Conservation (phyloP, 2,113 vertebrate species). For the Tetraodon nigroviridis region DNA sequence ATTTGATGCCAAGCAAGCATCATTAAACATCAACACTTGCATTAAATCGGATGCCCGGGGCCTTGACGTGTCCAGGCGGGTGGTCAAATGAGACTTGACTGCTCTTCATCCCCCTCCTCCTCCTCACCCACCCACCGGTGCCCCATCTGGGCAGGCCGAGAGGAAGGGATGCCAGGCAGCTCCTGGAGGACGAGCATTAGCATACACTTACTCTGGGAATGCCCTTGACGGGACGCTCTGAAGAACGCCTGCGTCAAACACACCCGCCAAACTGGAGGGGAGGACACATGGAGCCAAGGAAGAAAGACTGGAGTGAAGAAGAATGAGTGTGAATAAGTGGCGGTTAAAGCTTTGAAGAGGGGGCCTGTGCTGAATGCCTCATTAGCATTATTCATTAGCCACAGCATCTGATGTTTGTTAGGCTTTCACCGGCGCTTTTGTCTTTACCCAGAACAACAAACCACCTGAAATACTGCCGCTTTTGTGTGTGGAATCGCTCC, state of each 20-base stretch:
- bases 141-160: slow-evolving; percentile 50
- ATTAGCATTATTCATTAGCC: slow-evolving; percentile 31
- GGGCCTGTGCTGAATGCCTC: slow-evolving; percentile 12
- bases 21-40: slow-evolving; percentile 8
- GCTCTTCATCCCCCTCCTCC: slow-evolving; percentile 40
- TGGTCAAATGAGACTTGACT: slow-evolving; percentile 8
- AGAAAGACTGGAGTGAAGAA: slow-evolving; percentile 9
- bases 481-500: slow-evolving; percentile 4
- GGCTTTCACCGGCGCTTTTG: slow-evolving; percentile 10
- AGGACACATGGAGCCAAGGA: neutral
- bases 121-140: slow-evolving; percentile 45
- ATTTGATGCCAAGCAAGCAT: slow-evolving; percentile 10
- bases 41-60: slow-evolving; percentile 1
- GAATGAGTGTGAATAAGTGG: neutral
- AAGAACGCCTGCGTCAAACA: slow-evolving; percentile 56
- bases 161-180: slow-evolving; percentile 49
- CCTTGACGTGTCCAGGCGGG: neutral
- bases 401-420: slow-evolving; percentile 6
- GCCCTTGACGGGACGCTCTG: slow-evolving; percentile 76
- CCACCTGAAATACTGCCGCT: neutral
- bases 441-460: slow-evolving; percentile 9
- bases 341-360: slow-evolving; percentile 1
- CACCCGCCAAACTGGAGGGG: slow-evolving; percentile 2
- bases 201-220: slow-evolving; percentile 76
- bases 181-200: slow-evolving; percentile 69